Evolutionary conservation across 2,888 invertebrate genomes (phyloP).

Genomic region (Meghimatium bilineatum): DNA sequence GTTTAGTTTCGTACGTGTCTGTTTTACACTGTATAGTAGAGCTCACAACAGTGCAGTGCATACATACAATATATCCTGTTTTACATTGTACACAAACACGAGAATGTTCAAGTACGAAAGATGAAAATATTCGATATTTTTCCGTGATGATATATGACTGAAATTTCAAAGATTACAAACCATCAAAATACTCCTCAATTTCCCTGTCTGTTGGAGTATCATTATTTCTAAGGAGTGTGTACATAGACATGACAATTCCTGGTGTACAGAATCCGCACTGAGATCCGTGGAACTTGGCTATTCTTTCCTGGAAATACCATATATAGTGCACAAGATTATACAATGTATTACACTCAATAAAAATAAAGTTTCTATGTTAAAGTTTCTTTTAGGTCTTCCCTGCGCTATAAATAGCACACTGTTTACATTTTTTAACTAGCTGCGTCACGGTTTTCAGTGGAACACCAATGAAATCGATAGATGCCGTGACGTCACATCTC

Average conservation of each 20-base stretch:
- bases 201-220: slow-evolving; percentile 80
- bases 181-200: slow-evolving; percentile 70
- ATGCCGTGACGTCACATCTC: no score
- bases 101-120: neutral
- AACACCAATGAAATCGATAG: no score
- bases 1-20: no score
- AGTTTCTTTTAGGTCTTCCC: no score
- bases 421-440: no score
- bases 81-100: neutral
- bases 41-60: no score
- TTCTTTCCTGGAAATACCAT: slow-evolving; percentile 78
- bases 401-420: no score
- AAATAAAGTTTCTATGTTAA: no score
- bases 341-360: neutral
- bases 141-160: neutral
- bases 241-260: slow-evolving; percentile 99
- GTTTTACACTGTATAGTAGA: no score
- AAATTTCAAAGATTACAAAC: slow-evolving; percentile 51
- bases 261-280: slow-evolving; percentile 98
- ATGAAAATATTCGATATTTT: neutral
- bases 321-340: neutral
- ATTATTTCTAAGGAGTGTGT: slow-evolving; percentile 87
- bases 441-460: no score
- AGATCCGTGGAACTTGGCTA: slow-evolving; percentile 93
- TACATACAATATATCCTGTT: no score